Percentiles rank a stretch among this genome's conserved stretches.
These are phyloP conservation scores for Sitobion miscanthi DNA, from an alignment of 1,140 invertebrate genomes.

Conservation along the genomic window DNA sequence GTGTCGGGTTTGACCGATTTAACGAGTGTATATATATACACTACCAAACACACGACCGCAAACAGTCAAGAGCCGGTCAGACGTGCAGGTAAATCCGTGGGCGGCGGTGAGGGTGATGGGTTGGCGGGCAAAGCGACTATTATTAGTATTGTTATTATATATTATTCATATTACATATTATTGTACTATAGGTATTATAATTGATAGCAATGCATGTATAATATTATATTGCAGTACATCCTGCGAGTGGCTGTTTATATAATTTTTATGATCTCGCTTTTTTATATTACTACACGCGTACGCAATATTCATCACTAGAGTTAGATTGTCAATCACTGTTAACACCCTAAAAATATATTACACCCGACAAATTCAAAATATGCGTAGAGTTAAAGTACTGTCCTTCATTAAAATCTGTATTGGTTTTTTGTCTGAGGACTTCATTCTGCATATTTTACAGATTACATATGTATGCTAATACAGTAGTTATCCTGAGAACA, in stretches of 20 bases:
- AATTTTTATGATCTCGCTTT: neutral
- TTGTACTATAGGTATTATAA: neutral
- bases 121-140: neutral
- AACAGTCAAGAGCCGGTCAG: neutral
- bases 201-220: neutral
- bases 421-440: no score
- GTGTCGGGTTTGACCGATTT: slow-evolving; percentile 42
- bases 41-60: neutral
- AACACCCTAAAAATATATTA: neutral
- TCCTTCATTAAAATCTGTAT: no score
- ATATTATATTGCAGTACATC: neutral
- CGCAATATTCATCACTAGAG: neutral
- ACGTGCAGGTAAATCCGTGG: neutral
- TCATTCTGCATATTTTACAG: no score
- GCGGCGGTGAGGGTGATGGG: neutral
- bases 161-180: neutral
- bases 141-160: neutral
- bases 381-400: no score
- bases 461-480: no score
- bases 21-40: slow-evolving; percentile 9
- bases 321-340: neutral
- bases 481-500: no score
- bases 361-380: neutral
- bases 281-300: neutral
- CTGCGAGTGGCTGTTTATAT: neutral